phyloP scores from a whole-genome alignment of 2,888 invertebrate species.

The Phyto melanocephala region DNA sequence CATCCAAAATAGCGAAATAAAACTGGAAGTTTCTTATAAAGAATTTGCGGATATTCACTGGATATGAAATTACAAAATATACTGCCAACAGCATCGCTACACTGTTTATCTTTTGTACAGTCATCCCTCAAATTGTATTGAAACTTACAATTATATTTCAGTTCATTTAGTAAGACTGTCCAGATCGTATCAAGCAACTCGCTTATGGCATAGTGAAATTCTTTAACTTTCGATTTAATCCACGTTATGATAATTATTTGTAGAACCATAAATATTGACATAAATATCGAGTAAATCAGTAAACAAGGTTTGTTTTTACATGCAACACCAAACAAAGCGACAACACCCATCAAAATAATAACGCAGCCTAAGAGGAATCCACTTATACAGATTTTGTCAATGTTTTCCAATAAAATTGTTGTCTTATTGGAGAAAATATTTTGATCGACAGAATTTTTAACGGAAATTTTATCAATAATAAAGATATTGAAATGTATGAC shows the following conservation, averaged over 20 bases:
- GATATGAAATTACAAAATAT: slow-evolving; percentile 15
- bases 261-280: background rate
- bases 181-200: background rate
- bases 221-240: background rate
- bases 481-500: background rate
- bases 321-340: background rate
- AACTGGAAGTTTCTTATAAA: background rate
- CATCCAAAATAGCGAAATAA: background rate
- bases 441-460: background rate
- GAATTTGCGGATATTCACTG: slow-evolving; percentile 1
- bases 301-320: slow-evolving; percentile 3
- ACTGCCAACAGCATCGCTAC: background rate
- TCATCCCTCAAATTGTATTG: background rate
- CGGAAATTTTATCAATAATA: background rate
- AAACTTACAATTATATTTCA: background rate
- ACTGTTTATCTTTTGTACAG: background rate
- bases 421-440: background rate
- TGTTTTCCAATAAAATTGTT: background rate
- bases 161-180: background rate
- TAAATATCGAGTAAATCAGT: background rate
- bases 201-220: background rate
- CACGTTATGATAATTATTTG: background rate
- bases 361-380: background rate
- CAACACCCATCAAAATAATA: background rate
- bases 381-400: background rate